Base-by-base conservation (phyloP, 2,888 invertebrate genomes). In the Trachelus tabidus region DNA sequence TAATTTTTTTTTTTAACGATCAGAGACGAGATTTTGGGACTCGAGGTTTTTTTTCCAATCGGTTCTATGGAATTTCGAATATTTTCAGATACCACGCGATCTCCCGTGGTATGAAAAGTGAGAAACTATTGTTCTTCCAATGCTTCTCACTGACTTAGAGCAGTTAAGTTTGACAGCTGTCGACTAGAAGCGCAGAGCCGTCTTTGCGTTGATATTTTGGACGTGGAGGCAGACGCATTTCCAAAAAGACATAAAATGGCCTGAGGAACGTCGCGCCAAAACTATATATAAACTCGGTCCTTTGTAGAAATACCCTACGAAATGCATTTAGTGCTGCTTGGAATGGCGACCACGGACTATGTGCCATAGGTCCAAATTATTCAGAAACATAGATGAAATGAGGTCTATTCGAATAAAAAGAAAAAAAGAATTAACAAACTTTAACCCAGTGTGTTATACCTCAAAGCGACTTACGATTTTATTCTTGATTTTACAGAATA, bases 241-340 rank as follows among this genome's bases (percentile, higher is more conserved):
- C 89, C 88, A 88, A 89, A 90, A 90, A 88, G 87, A 89, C 85
- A 79, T 84, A 86, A 89, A 90, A 89, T 85, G 83, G 9, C 82
- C 79, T 81, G 79, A 76, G 34, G 77, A 82, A 82, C 84, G 87
- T 86, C 85, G 86, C 89, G 88, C 89, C 90, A 89, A 90, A 89
- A 88, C 90, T 91, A 91, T 90, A 90, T 90, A 89, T 91, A 91
- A 86, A 89, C 86, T 77, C 85, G 79, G 82, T 86, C 86, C 85
- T 89, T 89, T 88, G 87, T 87, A 87, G 87, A 87, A 87, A 83
- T 78, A 80, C n/a, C 30, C 74, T 34, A 76, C 77, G 84, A 81
- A 83, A 81, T 79, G 79, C 81, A 78, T 81, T 81, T 56, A 56
- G 56, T 56, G 56, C 23, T 2, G 56, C 56, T 56, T 23, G 56